Conservation (phyloP, 2,113 vertebrate species). For the Ceratotherium simum region DNA sequence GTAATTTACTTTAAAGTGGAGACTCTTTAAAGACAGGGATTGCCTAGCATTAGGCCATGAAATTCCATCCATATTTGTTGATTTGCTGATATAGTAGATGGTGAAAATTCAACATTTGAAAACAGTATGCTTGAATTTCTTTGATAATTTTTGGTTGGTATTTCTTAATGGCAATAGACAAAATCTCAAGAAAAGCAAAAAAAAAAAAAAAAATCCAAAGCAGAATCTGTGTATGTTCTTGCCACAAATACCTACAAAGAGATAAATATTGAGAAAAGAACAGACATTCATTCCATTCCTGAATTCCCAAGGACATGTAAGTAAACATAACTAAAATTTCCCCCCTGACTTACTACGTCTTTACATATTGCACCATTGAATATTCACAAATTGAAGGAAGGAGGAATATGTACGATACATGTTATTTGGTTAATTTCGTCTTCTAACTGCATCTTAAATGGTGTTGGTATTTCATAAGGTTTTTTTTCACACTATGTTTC, state of each 20-base stretch:
- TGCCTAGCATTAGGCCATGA: background rate
- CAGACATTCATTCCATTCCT: background rate
- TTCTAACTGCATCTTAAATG: constrained; percentile 18
- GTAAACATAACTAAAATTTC: background rate
- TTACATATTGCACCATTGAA: background rate
- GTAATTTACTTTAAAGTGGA: background rate
- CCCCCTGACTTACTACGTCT: background rate
- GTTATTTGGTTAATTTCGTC: background rate
- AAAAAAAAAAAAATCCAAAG: background rate
- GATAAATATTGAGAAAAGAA: background rate
- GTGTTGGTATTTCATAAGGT: background rate
- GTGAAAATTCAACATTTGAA: background rate
- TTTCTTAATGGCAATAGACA: background rate
- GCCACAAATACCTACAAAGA: background rate
- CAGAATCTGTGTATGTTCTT: background rate
- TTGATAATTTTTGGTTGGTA: background rate
- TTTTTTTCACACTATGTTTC: background rate
- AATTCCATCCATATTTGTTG: background rate
- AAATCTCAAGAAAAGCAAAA: background rate
- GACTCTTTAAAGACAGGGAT: background rate
- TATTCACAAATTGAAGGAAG: background rate
- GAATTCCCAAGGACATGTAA: background rate
- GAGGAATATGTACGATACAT: background rate
- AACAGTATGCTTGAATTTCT: background rate
- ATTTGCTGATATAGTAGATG: background rate